phyloP scores from a whole-genome alignment of 1,140 invertebrate genomes.

The Bombus balteatus region DNA sequence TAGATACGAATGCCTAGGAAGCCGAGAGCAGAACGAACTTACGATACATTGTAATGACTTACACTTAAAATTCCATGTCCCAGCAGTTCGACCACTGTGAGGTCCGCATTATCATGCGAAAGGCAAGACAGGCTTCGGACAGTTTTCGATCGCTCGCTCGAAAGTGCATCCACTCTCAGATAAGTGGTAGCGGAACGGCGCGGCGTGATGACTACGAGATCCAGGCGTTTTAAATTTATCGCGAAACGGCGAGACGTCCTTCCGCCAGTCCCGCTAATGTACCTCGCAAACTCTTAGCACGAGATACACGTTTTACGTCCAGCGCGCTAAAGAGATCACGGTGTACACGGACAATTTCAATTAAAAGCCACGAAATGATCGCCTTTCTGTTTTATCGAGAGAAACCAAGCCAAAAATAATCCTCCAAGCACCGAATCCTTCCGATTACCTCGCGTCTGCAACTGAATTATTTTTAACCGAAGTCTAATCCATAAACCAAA shows the following conservation, averaged over 20 bases:
- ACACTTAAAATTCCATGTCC: slow-evolving; percentile 62
- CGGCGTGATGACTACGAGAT: slow-evolving; percentile 16
- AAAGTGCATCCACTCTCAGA: slow-evolving; percentile 68
- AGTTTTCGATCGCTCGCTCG: slow-evolving; percentile 47
- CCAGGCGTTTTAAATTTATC: slow-evolving; percentile 61
- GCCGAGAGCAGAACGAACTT: background rate
- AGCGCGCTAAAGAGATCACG: background rate
- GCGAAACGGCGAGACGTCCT: slow-evolving; percentile 10
- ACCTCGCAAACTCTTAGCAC: slow-evolving; percentile 46
- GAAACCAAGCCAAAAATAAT: background rate
- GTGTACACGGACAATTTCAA: slow-evolving; percentile 7
- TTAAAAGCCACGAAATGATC: background rate
- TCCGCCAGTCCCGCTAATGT: slow-evolving; percentile 47
- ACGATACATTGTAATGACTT: slow-evolving; percentile 11
- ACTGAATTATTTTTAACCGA: slow-evolving; percentile 8
- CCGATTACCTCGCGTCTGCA: background rate
- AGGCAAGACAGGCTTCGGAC: slow-evolving; percentile 6
- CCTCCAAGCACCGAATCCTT: too few relatives aligned
- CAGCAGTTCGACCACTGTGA: slow-evolving; percentile 4
- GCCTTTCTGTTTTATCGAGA: background rate
- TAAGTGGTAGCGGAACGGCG: slow-evolving; percentile 49
- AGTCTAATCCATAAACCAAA: background rate
- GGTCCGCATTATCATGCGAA: slow-evolving; percentile 46
- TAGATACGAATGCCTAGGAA: slow-evolving; percentile 3
- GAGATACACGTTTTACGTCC: slow-evolving; percentile 31